Percentiles rank a stretch among this genome's conserved stretches.
phyloP scores from a whole-genome alignment of 92 coral and sea anemone genomes.

The Porites rus region DNA sequence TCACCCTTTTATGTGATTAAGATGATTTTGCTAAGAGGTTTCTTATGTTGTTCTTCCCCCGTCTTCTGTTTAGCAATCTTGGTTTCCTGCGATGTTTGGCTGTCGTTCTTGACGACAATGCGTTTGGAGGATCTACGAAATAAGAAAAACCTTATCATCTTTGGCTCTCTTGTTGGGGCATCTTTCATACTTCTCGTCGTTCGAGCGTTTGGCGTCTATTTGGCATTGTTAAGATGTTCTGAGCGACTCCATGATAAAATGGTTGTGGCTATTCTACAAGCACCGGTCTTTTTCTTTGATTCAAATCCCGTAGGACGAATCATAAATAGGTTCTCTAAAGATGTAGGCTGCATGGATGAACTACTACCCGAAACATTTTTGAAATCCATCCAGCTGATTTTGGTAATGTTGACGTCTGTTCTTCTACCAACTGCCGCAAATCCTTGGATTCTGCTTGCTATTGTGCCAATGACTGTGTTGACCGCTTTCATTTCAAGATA shows the following conservation, averaged over 20 bases:
- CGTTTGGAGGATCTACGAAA: background rate
- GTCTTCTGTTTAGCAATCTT: background rate
- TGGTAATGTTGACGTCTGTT: background rate
- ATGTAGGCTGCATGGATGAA: background rate
- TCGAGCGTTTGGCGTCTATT: background rate
- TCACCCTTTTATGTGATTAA: background rate
- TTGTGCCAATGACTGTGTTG: background rate
- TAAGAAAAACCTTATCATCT: background rate
- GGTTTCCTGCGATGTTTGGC: slow-evolving; percentile 16
- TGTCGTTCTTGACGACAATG: slow-evolving; percentile 2
- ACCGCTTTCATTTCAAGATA: background rate
- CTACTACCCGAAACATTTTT: background rate
- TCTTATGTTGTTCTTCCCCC: background rate
- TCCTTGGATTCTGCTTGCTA: background rate
- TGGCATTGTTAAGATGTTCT: background rate
- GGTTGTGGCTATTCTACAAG: slow-evolving; percentile 19
- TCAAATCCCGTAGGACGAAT: background rate
- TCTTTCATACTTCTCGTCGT: background rate
- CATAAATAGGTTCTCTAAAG: background rate
- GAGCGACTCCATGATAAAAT: slow-evolving; percentile 22
- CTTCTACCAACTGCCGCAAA: background rate
- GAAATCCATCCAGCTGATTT: background rate
- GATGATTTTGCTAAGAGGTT: background rate
- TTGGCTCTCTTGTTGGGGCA: background rate
- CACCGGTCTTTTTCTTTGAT: background rate